Percentiles rank a stretch among this genome's conserved stretches.
phyloP scores from a whole-genome alignment of 1,140 invertebrate species.

The Carposina sasakii region DNA sequence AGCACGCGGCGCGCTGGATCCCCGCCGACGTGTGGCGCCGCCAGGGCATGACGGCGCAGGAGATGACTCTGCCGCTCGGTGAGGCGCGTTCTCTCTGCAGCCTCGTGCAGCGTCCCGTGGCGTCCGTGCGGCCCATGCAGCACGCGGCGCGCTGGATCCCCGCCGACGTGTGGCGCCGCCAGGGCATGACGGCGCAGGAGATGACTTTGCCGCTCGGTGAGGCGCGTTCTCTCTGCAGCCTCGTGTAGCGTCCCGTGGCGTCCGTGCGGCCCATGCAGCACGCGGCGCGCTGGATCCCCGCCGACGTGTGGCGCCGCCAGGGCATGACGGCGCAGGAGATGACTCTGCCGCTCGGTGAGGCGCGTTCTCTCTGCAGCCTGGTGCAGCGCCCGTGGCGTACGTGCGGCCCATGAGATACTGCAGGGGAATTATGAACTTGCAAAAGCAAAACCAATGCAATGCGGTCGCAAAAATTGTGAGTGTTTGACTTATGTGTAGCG shows the following conservation, averaged over 20 bases:
- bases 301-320: conserved; percentile 90
- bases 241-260: conserved; percentile 72
- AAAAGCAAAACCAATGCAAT: too few species aligned
- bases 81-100: too few species aligned
- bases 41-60: conserved; percentile 95
- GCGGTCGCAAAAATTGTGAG: too few species aligned
- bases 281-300: conserved; percentile 84
- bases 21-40: conserved; percentile 90
- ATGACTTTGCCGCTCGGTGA: conserved; percentile 89
- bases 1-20: conserved; percentile 80
- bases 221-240: too few species aligned
- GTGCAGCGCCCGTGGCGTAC: conserved; percentile 73
- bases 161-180: conserved; percentile 89
- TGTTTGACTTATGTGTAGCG: too few species aligned
- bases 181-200: conserved; percentile 95
- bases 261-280: conserved; percentile 73
- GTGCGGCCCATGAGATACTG: conserved; percentile 72
- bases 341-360: conserved; percentile 86
- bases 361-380: too few species aligned
- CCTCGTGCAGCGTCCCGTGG: conserved; percentile 71
- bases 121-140: conserved; percentile 72
- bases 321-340: conserved; percentile 96
- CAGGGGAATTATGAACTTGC: too few species aligned
- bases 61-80: conserved; percentile 92
- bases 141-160: conserved; percentile 83